These are phyloP conservation scores for Salarias fasciatus DNA, from an alignment of 2,797 vertebrate species.

Conservation along the genomic window DNA sequence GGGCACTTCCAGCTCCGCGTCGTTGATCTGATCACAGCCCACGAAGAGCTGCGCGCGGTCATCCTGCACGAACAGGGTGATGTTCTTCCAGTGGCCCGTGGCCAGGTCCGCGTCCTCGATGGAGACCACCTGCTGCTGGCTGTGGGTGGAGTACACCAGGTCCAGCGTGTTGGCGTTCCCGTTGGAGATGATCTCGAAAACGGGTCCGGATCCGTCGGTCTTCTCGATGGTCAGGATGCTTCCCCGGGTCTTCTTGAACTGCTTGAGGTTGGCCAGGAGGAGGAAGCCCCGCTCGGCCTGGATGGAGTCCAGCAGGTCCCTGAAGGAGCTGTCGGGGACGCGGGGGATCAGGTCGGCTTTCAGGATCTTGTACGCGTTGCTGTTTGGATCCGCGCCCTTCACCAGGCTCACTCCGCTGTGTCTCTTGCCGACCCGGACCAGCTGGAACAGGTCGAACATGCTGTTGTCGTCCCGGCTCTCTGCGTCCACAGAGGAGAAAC, in stretches of 20 bases:
- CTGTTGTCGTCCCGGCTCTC: constrained; percentile 90
- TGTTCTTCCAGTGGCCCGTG: constrained; percentile 94
- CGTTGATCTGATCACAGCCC: constrained; percentile 94
- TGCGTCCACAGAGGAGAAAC: constrained; percentile 57
- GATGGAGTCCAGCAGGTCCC: constrained; percentile 95
- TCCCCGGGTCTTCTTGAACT: constrained; percentile 90
- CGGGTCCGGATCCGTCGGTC: constrained; percentile 87
- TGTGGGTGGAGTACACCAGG: constrained; percentile 86
- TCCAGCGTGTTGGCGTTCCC: constrained; percentile 93
- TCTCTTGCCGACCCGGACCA: constrained; percentile 84
- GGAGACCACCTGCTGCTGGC: constrained; percentile 89
- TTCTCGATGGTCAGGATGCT: constrained; percentile 90
- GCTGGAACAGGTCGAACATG: constrained; percentile 94
- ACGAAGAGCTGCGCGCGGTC: constrained; percentile 93
- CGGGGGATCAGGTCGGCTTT: constrained; percentile 92
- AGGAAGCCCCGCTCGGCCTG: constrained; percentile 94
- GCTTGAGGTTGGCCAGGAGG: constrained; percentile 92
- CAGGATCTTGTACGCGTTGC: constrained; percentile 93
- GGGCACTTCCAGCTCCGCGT: constrained; percentile 89
- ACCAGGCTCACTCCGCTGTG: constrained; percentile 89
- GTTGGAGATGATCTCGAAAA: constrained; percentile 95
- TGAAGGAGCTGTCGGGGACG: constrained; percentile 89
- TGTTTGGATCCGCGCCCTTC: constrained; percentile 91
- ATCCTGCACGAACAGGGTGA: constrained; percentile 96
- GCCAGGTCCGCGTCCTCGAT: constrained; percentile 92